A percentile compares a stretch with the other conserved stretches of the same genome.
These are phyloP conservation scores for Zygaena filipendulae DNA, from an alignment of 2,888 invertebrate genomes.

Conservation along the genomic window DNA sequence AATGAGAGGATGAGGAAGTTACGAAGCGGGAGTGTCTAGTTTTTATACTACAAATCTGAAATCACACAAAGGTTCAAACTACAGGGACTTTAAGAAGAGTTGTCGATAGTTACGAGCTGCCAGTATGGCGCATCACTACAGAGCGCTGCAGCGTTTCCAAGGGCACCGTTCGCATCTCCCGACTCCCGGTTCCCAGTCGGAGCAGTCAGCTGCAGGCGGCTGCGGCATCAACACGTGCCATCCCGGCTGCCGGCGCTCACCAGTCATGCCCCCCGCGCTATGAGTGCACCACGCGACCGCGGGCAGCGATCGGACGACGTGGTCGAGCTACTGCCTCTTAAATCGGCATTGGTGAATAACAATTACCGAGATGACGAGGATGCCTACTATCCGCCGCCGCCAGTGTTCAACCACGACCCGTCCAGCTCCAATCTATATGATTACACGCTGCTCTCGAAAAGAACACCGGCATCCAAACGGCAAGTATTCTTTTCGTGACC, in stretches of 20 bases:
- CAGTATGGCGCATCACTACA: constrained; percentile 15
- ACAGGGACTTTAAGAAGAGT: too few relatives aligned
- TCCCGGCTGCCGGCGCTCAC: constrained; percentile 31
- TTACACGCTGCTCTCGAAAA: constrained; percentile 54
- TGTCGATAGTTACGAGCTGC: neutral
- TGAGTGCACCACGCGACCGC: constrained; percentile 51
- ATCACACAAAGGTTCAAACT: too few relatives aligned
- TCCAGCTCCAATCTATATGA: constrained; percentile 49
- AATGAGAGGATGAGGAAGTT: too few relatives aligned
- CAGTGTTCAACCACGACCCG: constrained; percentile 38
- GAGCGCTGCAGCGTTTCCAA: constrained; percentile 27
- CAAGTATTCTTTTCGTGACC: too few relatives aligned
- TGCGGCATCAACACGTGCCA: constrained; percentile 33
- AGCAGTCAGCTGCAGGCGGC: constrained; percentile 43
- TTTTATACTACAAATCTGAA: too few relatives aligned
- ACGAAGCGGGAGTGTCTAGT: too few relatives aligned
- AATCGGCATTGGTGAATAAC: constrained; percentile 55
- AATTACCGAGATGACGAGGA: constrained; percentile 49
- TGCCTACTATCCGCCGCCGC: constrained; percentile 41
- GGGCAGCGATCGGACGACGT: constrained; percentile 41
- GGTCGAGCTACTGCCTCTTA: constrained; percentile 54
- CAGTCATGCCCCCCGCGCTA: constrained; percentile 43
- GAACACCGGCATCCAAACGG: constrained; percentile 64
- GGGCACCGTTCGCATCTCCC: constrained; percentile 22
- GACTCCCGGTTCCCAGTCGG: constrained; percentile 17